Conservation (phyloP, 1,140 invertebrate genomes). For the Euborellia annulipes region DNA sequence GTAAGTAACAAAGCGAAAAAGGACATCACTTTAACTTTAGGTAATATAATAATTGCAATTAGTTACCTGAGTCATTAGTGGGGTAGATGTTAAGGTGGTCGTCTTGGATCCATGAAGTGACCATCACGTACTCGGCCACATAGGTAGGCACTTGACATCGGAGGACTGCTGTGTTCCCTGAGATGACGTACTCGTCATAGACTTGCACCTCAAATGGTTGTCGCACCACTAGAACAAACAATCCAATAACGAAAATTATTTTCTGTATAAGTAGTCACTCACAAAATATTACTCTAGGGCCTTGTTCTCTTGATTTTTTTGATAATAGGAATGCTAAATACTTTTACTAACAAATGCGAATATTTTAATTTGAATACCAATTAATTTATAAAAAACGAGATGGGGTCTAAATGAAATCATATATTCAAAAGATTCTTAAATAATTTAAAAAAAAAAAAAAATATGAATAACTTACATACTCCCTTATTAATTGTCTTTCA, state of each 20-base stretch:
- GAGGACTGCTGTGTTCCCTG: slow-evolving; percentile 71
- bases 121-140: slow-evolving; percentile 71
- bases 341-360: too few relatives aligned
- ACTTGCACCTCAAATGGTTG: slow-evolving; percentile 76
- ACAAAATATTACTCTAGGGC: not conserved
- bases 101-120: slow-evolving; percentile 78
- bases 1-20: too few relatives aligned
- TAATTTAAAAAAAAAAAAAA: too few relatives aligned
- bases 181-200: slow-evolving; percentile 72
- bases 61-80: slow-evolving; percentile 58
- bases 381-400: too few relatives aligned
- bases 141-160: slow-evolving; percentile 76
- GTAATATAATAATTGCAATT: not conserved
- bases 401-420: too few relatives aligned
- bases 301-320: too few relatives aligned
- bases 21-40: not conserved
- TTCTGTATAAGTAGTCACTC: not conserved
- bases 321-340: not conserved
- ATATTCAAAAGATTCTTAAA: too few relatives aligned
- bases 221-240: slow-evolving; percentile 61
- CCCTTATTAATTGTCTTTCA: too few relatives aligned
- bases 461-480: too few relatives aligned
- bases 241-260: too few relatives aligned
- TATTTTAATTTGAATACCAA: too few relatives aligned
- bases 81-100: slow-evolving; percentile 63